Evolutionary conservation across 2,797 vertebrate genomes (phyloP), one percentile per base, ranked within the genome.

Genomic region (Dendrocincla fuliginosa): DNA sequence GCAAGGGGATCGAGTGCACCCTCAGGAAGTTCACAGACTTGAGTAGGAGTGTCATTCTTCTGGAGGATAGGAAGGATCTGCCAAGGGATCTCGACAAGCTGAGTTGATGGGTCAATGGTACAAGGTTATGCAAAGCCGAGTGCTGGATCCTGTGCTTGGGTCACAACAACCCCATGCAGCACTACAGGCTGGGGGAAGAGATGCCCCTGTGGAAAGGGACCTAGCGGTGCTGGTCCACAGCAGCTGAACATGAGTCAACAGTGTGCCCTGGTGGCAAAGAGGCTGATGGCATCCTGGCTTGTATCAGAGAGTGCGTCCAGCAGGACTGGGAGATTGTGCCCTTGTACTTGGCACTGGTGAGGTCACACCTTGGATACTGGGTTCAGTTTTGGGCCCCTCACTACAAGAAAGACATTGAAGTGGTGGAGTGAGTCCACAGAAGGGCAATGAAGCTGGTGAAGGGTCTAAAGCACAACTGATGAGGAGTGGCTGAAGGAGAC

Each of bases 331-430:
- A 3, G 44, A 64, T 0, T 19, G 22, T 22, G 3, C n/a, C 16
- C 15, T 9, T 39, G 24, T 13, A 10, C 17, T 12, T 0, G 0
- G 47, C 55, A 61, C 17, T 19, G 22, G 8, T 27, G 25, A 47
- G 17, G 20, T 1, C 10, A 6, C 11, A 23, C 10, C 20, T 50
- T 1, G 1, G 22, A 22, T 11, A 4, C 44, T 52, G 24, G 3
- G 2, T 33, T 20, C 50, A 39, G 24, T 9, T 46, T 35, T 64
- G 24, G 23, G 30, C 14, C 12, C 32, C 32, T 83, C 44, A 9
- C 0, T 33, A 30, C 37, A 39, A 30, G 17, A 44, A 52, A 22
- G 8, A 27, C 8, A 16, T 0, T 37, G 49, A n/a, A 16, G 11
- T 30, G 16, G 4, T 63, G 28, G 42, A 76, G 19, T 0, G 0